These are phyloP conservation scores for Dione juno DNA, from an alignment of 2,888 invertebrate species.

Conservation along the genomic window DNA sequence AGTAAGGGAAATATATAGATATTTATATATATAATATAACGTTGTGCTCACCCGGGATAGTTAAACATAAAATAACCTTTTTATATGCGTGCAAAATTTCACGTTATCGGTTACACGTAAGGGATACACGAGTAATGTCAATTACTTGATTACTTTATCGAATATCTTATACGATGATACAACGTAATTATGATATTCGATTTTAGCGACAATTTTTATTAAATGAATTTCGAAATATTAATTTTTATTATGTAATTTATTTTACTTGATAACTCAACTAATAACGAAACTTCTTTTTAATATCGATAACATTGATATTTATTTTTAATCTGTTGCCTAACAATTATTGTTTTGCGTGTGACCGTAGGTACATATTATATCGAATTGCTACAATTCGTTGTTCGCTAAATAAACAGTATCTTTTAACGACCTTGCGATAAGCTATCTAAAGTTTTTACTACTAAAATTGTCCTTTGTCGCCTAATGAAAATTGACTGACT, in stretches of 20 bases:
- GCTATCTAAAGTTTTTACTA: constrained; percentile 26
- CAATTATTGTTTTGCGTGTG: constrained; percentile 11
- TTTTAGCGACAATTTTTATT: not conserved
- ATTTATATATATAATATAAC: too few species aligned
- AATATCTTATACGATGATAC: constrained; percentile 17
- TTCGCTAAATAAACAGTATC: constrained; percentile 15
- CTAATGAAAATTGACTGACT: constrained; percentile 21
- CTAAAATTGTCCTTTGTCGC: constrained; percentile 13
- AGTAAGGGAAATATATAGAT: not conserved
- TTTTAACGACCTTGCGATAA: constrained; percentile 32
- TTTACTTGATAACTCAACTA: not conserved
- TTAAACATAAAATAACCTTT: constrained; percentile 19
- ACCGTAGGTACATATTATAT: constrained; percentile 5
- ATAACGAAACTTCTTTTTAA: constrained; percentile 7
- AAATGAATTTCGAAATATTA: not conserved
- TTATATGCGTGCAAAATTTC: constrained; percentile 25
- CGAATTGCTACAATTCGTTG: constrained; percentile 1
- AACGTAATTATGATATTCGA: constrained; percentile 14
- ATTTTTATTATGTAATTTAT: constrained; percentile 7
- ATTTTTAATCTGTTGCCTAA: constrained; percentile 12
- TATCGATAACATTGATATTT: constrained; percentile 16
- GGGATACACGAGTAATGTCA: constrained; percentile 21
- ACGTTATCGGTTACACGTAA: constrained; percentile 32
- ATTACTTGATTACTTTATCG: constrained; percentile 26
- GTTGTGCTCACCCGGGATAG: constrained; percentile 1